phyloP scores from a whole-genome alignment of 1,140 invertebrate genomes.

The Parapsyche elsis region DNA sequence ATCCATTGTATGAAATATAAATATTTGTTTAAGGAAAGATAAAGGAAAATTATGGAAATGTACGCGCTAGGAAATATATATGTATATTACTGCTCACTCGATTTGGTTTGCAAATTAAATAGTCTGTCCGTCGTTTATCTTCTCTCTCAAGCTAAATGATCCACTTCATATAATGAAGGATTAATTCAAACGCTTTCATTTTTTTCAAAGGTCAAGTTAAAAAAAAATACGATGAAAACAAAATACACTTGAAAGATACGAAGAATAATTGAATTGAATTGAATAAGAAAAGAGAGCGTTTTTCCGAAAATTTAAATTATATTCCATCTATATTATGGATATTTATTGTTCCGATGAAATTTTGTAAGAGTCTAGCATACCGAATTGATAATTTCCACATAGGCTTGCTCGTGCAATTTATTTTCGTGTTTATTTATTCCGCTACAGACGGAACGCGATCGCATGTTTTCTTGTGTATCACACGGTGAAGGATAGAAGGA shows the following conservation, averaged over 20 bases:
- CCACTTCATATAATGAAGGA: constrained; percentile 23
- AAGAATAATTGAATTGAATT: too few relatives aligned
- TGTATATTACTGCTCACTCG: neutral
- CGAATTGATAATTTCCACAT: too few relatives aligned
- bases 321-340: too few relatives aligned
- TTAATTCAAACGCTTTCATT: constrained; percentile 20
- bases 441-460: neutral
- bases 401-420: too few relatives aligned
- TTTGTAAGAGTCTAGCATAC: too few relatives aligned
- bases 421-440: too few relatives aligned
- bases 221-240: neutral
- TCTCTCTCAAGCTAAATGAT: neutral
- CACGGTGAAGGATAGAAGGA: too few relatives aligned
- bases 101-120: constrained; percentile 28
- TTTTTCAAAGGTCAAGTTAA: constrained; percentile 17
- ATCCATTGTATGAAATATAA: too few relatives aligned
- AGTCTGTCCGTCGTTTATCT: constrained; percentile 2
- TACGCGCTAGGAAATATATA: neutral
- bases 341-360: too few relatives aligned
- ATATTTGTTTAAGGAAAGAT: neutral
- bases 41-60: constrained; percentile 13
- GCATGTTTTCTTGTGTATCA: neutral
- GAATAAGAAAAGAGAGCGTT: too few relatives aligned
- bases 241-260: neutral
- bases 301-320: too few relatives aligned